Conservation (phyloP, 2,113 vertebrate species). For the Mustela lutreola region DNA sequence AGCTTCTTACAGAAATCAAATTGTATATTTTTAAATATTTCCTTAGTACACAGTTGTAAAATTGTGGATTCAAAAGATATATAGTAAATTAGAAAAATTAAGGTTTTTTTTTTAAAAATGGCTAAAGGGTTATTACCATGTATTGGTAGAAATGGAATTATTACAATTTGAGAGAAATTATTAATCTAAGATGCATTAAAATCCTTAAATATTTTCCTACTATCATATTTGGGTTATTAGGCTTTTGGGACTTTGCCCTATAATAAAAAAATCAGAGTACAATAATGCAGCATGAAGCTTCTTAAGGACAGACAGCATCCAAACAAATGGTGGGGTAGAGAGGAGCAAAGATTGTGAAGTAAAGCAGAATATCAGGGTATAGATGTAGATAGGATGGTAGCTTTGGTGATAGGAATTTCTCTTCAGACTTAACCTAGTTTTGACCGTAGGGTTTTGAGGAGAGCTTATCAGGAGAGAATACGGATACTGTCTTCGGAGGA, state of each 20-base stretch:
- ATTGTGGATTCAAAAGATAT: background rate
- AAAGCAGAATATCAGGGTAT: background rate
- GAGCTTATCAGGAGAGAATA: background rate
- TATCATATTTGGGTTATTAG: background rate
- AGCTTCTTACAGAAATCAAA: background rate
- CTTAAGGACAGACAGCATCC: background rate
- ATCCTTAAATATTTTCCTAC: background rate
- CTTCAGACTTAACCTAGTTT: background rate
- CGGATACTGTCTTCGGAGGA: background rate
- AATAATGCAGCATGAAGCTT: background rate
- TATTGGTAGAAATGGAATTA: background rate
- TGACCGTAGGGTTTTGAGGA: background rate
- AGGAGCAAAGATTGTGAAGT: background rate
- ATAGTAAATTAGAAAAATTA: background rate
- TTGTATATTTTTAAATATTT: background rate
- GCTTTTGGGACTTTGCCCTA: background rate
- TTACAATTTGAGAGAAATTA: background rate
- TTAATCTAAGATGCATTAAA: background rate
- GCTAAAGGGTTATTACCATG: background rate
- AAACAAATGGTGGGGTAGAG: background rate
- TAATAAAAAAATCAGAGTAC: background rate
- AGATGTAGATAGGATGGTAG: background rate
- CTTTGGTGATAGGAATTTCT: background rate
- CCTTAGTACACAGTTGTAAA: background rate
- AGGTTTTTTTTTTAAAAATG: background rate